Base-by-base conservation (phyloP, 2,113 vertebrate genomes). In the Deroptyus accipitrinus region DNA sequence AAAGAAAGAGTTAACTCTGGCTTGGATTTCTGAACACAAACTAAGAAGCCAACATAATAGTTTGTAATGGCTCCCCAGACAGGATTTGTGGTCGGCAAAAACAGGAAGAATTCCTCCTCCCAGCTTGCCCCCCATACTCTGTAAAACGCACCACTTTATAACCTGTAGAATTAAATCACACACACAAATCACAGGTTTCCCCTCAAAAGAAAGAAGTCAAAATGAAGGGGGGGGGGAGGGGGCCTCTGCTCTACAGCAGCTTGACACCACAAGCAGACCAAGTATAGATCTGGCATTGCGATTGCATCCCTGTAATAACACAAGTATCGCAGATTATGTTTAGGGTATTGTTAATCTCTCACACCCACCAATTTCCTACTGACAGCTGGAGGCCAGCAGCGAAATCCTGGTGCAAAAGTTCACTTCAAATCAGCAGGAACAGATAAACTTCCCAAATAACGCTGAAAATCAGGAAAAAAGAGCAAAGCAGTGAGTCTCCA, bases 361-460 rank as follows among this genome's bases (percentile, higher is more conserved):
- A 97, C 90, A 97, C 94, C 95, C 96, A 97, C 86, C 94, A 92
- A 98, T 97, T 97, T 98, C 96, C 96, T 97, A 91, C 93, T 73
- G 95, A 96, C 92, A 96, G 93, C 79, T 90, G 92, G 80, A 88
- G 46, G 97, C 95, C 95, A 97, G 75, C 59, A 97, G 88, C 16
- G 2, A 96, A 97, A 94, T 37, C 92, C 55, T 87, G 87, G 84
- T 93, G 89, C 90, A 98, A 95, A 96, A 95, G 64, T 97, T 98
- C 92, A 97, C 49, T 81, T 66, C 74, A 64, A 96, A 95, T 89
- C 95, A 96, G 96, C 75, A 88, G 88, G 94, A 97, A 64, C 75
- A 93, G 85, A 95, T 95, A 97, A 94, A 75, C 76, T 96, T 96
- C 93, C 78, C 88, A 96, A 97, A 96, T 90, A 96, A 82, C 7